Evolutionary conservation across 2,888 invertebrate species (phyloP).

Genomic region (Sminthurinus aureus): DNA sequence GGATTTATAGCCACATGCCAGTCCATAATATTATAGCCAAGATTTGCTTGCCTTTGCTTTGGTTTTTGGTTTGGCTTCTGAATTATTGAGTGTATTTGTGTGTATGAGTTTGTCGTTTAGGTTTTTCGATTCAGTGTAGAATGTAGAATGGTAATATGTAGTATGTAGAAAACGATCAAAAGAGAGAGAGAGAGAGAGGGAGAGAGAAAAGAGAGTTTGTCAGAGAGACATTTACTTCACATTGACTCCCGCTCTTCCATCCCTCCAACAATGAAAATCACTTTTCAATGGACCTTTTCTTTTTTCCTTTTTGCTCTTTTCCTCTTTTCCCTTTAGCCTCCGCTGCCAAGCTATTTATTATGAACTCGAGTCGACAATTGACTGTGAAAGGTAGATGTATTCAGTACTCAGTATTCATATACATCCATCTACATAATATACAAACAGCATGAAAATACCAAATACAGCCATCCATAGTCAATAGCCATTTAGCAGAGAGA

Average conservation of each 20-base stretch:
- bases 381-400: conserved; percentile 34
- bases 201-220: neutral
- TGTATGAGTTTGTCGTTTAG: neutral
- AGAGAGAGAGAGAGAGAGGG: neutral
- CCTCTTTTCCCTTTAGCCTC: conserved; percentile 15
- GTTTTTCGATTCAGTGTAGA: neutral
- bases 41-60: neutral
- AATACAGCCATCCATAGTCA: neutral
- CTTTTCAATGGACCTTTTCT: conserved; percentile 35
- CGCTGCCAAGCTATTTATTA: conserved; percentile 38
- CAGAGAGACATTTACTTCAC: conserved; percentile 21
- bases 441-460: too few relatives aligned
- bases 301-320: neutral
- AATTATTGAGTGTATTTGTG: neutral
- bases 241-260: conserved; percentile 37
- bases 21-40: neutral
- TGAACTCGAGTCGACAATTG: conserved; percentile 38
- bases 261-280: conserved; percentile 38
- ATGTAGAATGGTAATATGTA: neutral
- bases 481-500: conserved; percentile 2
- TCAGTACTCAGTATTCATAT: neutral
- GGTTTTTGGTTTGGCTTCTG: neutral
- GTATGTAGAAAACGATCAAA: neutral
- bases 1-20: neutral
- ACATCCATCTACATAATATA: neutral